phyloP scores from a whole-genome alignment of 2,113 vertebrate genomes.

The Heterotis niloticus region DNA sequence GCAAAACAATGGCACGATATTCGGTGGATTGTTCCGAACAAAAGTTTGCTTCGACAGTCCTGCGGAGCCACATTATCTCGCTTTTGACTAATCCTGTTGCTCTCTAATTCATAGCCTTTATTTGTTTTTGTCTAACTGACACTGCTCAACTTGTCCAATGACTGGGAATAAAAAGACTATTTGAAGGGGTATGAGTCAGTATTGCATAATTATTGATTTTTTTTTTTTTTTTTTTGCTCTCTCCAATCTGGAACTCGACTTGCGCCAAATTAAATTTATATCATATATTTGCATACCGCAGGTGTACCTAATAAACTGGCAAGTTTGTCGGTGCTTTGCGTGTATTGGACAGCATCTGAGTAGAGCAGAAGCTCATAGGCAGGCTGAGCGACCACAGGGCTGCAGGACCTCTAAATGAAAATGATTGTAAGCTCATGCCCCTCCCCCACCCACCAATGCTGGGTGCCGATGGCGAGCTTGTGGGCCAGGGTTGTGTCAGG shows the following conservation, averaged over 20 bases:
- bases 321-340: no score
- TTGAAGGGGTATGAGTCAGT: neutral
- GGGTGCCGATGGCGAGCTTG: neutral
- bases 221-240: no score
- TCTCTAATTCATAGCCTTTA: neutral
- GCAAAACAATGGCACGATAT: neutral
- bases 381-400: neutral
- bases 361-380: no score
- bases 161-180: conserved; percentile 2
- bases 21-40: neutral
- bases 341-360: no score
- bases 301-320: no score
- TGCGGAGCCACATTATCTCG: neutral
- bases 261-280: neutral
- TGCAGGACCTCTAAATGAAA: neutral
- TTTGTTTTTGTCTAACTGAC: neutral
- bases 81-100: neutral
- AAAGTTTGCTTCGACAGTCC: neutral
- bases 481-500: neutral
- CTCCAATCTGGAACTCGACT: neutral
- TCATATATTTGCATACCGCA: no score
- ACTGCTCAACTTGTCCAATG: neutral
- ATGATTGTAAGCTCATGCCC: no score
- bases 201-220: neutral
- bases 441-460: neutral